These are phyloP conservation scores for Origma solitaria DNA, from an alignment of 2,113 vertebrate genomes.

Conservation along the genomic window DNA sequence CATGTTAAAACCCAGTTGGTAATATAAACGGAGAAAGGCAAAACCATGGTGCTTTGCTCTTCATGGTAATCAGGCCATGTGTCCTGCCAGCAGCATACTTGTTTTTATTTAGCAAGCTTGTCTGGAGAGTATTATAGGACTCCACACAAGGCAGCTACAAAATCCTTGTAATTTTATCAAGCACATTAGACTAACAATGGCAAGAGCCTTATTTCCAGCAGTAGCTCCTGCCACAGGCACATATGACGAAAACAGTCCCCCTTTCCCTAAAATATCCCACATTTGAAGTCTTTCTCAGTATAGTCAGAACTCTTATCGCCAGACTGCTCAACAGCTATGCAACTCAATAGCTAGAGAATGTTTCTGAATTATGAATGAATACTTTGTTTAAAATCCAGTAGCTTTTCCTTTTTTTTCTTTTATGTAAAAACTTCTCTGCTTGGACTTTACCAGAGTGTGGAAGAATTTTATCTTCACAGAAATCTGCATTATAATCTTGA, in stretches of 20 bases:
- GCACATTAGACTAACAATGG: neutral
- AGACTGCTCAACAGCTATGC: neutral
- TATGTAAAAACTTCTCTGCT: neutral
- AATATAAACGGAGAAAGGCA: neutral
- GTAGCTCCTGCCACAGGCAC: neutral
- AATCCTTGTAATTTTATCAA: conserved; percentile 16
- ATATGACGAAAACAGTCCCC: neutral
- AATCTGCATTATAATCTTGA: neutral
- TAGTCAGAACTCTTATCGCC: neutral
- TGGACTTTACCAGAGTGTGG: neutral
- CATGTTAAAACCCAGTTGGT: neutral
- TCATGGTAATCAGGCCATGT: neutral
- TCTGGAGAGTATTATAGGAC: neutral
- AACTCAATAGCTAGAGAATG: neutral
- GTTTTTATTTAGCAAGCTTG: neutral
- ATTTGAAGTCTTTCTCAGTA: neutral
- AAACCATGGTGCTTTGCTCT: neutral
- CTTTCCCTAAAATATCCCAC: neutral
- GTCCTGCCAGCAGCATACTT: neutral
- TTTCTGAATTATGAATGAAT: conserved; percentile 7
- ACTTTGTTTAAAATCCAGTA: neutral
- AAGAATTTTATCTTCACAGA: neutral
- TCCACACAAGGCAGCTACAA: neutral
- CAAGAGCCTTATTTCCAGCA: neutral
- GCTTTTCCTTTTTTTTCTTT: neutral